phyloP scores from a whole-genome alignment of 2,113 vertebrate species.

The Deroptyus accipitrinus region DNA sequence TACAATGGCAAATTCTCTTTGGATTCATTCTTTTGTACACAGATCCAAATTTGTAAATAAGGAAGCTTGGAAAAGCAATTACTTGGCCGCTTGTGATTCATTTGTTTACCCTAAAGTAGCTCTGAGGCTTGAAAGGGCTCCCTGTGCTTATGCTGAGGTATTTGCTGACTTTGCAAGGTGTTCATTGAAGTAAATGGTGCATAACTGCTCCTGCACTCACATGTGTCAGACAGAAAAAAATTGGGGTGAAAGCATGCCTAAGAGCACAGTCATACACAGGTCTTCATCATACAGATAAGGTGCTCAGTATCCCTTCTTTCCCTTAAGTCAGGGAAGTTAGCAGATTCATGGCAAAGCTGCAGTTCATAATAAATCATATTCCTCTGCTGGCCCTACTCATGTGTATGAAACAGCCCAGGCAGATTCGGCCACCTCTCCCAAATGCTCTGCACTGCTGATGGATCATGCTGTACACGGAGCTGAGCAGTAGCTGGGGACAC shows the following conservation, averaged over 20 bases:
- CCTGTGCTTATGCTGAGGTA: not conserved
- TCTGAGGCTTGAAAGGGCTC: not conserved
- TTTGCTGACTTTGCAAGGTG: constrained; percentile 21
- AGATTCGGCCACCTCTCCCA: not conserved
- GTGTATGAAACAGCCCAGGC: not conserved
- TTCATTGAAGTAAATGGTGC: not conserved
- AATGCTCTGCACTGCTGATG: not conserved
- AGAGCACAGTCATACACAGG: not conserved
- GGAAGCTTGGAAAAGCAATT: constrained; percentile 5
- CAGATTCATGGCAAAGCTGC: not conserved
- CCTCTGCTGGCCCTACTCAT: not conserved
- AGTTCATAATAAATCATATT: not conserved
- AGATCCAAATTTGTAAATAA: not conserved
- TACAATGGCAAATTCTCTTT: not conserved
- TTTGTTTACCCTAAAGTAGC: not conserved
- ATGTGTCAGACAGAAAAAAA: accelerated
- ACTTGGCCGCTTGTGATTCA: not conserved
- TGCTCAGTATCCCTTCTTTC: not conserved
- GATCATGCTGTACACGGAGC: accelerated
- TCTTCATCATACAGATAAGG: not conserved
- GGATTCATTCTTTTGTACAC: not conserved
- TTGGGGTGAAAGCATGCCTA: not conserved
- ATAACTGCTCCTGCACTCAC: accelerated
- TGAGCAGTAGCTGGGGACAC: not conserved
- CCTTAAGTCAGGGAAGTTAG: not conserved